Evolutionary conservation across 2,888 invertebrate genomes (phyloP).

Genomic region (Trachelus stipa): DNA sequence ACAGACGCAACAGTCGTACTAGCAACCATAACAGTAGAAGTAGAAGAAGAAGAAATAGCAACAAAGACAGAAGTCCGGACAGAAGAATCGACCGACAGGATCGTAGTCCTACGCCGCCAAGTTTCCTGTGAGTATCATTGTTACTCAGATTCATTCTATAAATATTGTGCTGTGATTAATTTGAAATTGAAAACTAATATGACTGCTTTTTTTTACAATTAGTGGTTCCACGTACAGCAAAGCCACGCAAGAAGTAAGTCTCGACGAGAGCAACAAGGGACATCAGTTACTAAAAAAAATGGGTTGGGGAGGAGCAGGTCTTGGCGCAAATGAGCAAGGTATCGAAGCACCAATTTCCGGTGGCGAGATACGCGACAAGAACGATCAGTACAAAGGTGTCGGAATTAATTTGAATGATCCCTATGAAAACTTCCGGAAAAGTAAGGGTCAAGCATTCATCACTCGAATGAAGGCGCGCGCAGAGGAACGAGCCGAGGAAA

Average conservation of each 20-base stretch:
- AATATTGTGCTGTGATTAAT: conserved; percentile 9
- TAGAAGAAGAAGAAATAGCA: conserved; percentile 66
- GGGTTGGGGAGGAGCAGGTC: conserved; percentile 97
- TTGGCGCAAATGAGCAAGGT: conserved; percentile 95
- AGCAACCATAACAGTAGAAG: conserved; percentile 65
- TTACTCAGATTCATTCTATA: background rate
- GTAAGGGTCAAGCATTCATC: conserved; percentile 94
- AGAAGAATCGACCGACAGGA: conserved; percentile 61
- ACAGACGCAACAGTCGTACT: conserved; percentile 59
- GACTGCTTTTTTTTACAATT: conserved; percentile 15
- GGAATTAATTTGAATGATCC: conserved; percentile 95
- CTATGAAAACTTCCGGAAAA: conserved; percentile 97
- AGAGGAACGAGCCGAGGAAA: conserved; percentile 75
- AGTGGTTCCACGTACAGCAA: conserved; percentile 64
- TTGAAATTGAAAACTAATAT: background rate
- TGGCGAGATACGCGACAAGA: conserved; percentile 88
- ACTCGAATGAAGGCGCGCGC: conserved; percentile 93
- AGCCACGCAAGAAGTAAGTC: conserved; percentile 70
- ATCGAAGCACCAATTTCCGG: conserved; percentile 95
- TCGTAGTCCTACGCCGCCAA: conserved; percentile 76
- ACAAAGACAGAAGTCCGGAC: conserved; percentile 63
- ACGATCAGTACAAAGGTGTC: conserved; percentile 95
- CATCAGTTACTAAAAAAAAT: conserved; percentile 97
- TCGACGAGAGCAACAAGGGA: conserved; percentile 93
- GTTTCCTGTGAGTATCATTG: conserved; percentile 75